Evolutionary conservation across 2,113 vertebrate genomes (phyloP), one percentile per base, ranked within the genome.

Genomic region (Aegotheles bennettii): DNA sequence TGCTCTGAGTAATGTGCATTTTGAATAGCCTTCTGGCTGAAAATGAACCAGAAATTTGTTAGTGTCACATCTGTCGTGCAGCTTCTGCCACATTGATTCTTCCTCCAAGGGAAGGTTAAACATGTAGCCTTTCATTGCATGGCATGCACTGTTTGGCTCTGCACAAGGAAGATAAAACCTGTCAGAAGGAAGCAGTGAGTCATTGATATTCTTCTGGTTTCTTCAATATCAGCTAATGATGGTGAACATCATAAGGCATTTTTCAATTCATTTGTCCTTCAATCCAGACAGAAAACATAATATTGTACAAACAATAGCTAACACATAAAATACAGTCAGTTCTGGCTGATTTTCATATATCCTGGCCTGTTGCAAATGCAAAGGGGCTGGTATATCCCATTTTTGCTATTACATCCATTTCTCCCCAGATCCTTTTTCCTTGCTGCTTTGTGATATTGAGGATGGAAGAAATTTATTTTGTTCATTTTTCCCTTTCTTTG

Each of bases 1-100:
- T 88, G 3, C 5, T 85, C 19, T 75, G 2, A 5, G 6, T 74
- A 75, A 60, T 29, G 20, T 33, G 26, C 26, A 43, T 91, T 96
- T 90, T 70, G 16, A 60, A 14, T 68, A 61, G 16, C 15, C 42
- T 84, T 65, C 68, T 69, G 33, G 36, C 92, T 89, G 65, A 78
- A 87, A 84, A 93, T 57, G 54, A 96, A 53, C 23, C 10, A 84
- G 70, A 91, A 73, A 87, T 93, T 70, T 75, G 24, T 89, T 91
- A 91, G 51, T 87, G 50, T 75, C 63, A 20, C 43, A 59, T 17
- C 74, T 69, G n/a, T 81, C 61, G 38, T 57, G 54, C 21, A 31
- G 60, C 64, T 91, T 87, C 45, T 79, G 45, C 77, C 76, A 85
- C 76, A 60, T 42, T 5, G 2, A 71, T 83, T 74, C 47, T 76